These are phyloP conservation scores for Cynopterus brachyotis DNA, from an alignment of 2,113 vertebrate genomes.

Conservation along the genomic window DNA sequence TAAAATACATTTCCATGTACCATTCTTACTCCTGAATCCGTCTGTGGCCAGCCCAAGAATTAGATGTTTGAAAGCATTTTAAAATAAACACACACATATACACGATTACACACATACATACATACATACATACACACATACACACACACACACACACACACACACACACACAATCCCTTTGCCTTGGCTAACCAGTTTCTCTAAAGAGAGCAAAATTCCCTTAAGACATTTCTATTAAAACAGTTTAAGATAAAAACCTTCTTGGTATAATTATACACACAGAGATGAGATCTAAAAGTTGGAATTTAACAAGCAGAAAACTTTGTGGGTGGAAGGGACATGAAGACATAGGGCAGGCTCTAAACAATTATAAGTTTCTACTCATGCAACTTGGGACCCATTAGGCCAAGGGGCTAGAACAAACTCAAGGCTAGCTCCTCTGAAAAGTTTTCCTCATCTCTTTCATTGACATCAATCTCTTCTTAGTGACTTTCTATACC, in stretches of 20 bases:
- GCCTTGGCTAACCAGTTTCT: constrained; percentile 48
- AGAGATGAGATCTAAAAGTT: constrained; percentile 60
- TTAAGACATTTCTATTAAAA: constrained; percentile 65
- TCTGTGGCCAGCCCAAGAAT: constrained; percentile 13
- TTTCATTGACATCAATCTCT: background rate
- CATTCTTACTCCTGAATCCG: background rate
- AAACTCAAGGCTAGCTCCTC: background rate
- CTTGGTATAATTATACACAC: constrained; percentile 65
- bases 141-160: background rate
- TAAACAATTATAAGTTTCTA: constrained; percentile 54
- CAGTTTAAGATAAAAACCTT: constrained; percentile 58
- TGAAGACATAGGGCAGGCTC: background rate
- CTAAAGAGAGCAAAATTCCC: constrained; percentile 49
- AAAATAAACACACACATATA: background rate
- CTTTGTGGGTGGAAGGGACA: constrained; percentile 48
- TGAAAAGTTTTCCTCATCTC: background rate
- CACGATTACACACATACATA: background rate
- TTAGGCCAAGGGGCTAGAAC: constrained; percentile 28
- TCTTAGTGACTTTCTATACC: background rate
- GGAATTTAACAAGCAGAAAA: constrained; percentile 42
- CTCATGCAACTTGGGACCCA: constrained; percentile 4
- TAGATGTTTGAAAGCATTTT: background rate
- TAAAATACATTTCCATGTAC: background rate
- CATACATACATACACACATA: background rate
- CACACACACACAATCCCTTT: background rate